These are phyloP conservation scores for Harpalus rufipes DNA, from an alignment of 2,888 invertebrate species.

Conservation along the genomic window DNA sequence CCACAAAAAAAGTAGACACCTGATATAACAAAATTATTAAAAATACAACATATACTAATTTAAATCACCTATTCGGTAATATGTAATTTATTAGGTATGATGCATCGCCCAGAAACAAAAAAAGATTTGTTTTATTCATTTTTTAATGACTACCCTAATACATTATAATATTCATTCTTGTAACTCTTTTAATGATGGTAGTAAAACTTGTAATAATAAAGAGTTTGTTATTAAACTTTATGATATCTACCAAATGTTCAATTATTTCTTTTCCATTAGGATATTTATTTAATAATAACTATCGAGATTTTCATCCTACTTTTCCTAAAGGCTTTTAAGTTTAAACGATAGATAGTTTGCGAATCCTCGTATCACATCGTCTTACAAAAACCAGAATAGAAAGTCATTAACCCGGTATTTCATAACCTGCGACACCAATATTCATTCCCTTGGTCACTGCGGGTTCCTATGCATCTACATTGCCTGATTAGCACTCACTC, in stretches of 20 bases:
- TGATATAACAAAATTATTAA: too few species aligned
- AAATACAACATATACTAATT: too few species aligned
- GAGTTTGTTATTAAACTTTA: too few species aligned
- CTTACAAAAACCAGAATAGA: conserved; percentile 64
- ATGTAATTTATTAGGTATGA: too few species aligned
- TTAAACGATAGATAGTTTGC: conserved; percentile 26
- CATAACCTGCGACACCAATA: conserved; percentile 62
- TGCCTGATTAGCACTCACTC: conserved; percentile 25
- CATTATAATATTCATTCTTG: too few species aligned
- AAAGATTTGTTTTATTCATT: too few species aligned
- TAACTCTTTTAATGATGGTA: too few species aligned
- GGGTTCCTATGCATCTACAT: conserved; percentile 50
- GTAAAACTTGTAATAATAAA: too few species aligned
- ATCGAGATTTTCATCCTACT: background rate
- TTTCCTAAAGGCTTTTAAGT: background rate
- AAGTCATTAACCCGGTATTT: conserved; percentile 65
- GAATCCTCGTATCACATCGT: conserved; percentile 54
- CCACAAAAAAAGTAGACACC: too few species aligned
- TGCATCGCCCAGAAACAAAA: too few species aligned
- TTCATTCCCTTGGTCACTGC: conserved; percentile 55
- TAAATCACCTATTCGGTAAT: too few species aligned
- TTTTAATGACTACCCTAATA: too few species aligned
- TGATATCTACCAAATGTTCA: background rate
- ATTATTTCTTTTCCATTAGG: background rate
- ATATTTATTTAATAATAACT: background rate